These are phyloP conservation scores for Bubo blakistoni DNA, from an alignment of 2,113 vertebrate genomes.

Conservation along the genomic window DNA sequence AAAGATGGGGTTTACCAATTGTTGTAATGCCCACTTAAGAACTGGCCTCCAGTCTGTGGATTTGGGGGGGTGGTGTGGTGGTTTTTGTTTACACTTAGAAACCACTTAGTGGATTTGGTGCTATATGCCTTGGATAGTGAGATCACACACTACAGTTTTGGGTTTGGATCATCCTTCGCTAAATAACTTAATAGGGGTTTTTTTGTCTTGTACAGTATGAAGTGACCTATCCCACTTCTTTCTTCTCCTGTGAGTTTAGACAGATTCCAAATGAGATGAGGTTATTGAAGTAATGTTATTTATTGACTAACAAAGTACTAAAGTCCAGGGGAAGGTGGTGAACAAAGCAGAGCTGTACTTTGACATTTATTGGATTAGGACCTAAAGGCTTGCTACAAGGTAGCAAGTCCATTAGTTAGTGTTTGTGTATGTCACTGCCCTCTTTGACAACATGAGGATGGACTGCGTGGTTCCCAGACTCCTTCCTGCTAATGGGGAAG, in stretches of 20 bases:
- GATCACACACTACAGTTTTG: background rate
- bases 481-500: background rate
- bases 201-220: background rate
- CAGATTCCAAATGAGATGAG: background rate
- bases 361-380: background rate
- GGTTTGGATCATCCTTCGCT: background rate
- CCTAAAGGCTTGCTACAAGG: background rate
- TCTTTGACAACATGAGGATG: background rate
- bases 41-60: background rate
- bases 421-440: background rate
- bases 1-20: background rate
- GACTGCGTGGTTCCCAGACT: background rate
- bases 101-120: background rate
- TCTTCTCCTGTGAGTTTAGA: background rate
- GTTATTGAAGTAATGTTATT: slow-evolving; percentile 34
- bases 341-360: background rate
- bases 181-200: background rate
- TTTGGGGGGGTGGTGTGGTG: background rate
- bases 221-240: background rate
- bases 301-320: slow-evolving; percentile 39
- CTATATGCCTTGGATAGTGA: background rate
- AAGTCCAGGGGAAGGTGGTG: background rate
- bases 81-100: background rate
- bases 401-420: background rate
- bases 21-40: background rate